These are phyloP conservation scores for Macrobrachium nipponense DNA, from an alignment of 1,140 invertebrate species.

Conservation along the genomic window DNA sequence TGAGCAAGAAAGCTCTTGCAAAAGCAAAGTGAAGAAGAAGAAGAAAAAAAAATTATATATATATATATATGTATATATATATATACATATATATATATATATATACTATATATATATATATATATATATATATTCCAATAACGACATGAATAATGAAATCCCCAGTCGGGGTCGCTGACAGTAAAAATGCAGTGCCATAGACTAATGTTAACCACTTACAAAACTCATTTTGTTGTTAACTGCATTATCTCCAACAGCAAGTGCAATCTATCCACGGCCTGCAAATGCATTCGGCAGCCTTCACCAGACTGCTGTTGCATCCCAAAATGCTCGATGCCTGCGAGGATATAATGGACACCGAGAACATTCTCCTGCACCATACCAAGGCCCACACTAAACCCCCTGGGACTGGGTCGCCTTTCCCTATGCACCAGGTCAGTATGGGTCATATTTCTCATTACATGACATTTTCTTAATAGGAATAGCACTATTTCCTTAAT, in stretches of 20 bases:
- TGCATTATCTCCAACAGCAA: slow-evolving; percentile 64
- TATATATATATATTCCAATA: background rate
- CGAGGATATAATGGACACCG: slow-evolving; percentile 73
- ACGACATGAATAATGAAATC: no score
- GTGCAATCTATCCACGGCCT: slow-evolving; percentile 74
- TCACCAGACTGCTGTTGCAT: slow-evolving; percentile 72
- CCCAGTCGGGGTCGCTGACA: no score
- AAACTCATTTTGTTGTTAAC: background rate
- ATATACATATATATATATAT: background rate
- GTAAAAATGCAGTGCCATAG: no score
- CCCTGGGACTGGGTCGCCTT: slow-evolving; percentile 75
- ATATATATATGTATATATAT: background rate
- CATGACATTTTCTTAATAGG: no score
- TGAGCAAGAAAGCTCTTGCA: no score
- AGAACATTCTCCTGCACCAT: slow-evolving; percentile 75
- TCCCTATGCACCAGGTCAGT: slow-evolving; percentile 74
- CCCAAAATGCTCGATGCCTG: slow-evolving; percentile 73
- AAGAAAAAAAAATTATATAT: no score
- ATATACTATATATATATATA: background rate
- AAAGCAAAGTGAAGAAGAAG: no score
- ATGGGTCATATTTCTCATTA: no score
- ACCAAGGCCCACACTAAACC: slow-evolving; percentile 77
- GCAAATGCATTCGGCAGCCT: slow-evolving; percentile 74
- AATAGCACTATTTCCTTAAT: no score
- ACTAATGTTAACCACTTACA: background rate